A percentile compares a stretch with the other conserved stretches of the same genome.
Evolutionary conservation across 2,113 vertebrate genomes (phyloP).

Genomic region (Albula goreensis): DNA sequence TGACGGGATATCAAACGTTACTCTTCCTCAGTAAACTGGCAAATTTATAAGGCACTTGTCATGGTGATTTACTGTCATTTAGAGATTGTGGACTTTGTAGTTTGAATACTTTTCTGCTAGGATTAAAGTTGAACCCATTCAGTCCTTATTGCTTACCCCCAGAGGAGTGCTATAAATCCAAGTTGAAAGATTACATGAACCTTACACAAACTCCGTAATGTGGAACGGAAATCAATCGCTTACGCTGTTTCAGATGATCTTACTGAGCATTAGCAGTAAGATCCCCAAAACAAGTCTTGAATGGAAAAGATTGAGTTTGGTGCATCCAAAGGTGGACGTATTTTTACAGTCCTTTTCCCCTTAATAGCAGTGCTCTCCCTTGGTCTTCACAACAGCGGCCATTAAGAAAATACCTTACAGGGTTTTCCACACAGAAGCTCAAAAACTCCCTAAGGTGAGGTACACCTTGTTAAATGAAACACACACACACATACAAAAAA

Average conservation of each 20-base stretch:
- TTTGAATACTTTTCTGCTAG: no score
- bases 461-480: conserved; percentile 34
- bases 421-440: conserved; percentile 18
- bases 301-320: neutral
- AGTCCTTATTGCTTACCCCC: no score
- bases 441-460: conserved; percentile 35
- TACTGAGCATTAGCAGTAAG: neutral
- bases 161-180: no score
- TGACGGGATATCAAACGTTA: neutral
- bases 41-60: neutral
- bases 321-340: neutral
- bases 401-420: neutral
- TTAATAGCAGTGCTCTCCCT: neutral
- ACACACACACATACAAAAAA: conserved; percentile 6
- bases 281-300: neutral
- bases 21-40: neutral
- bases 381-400: neutral
- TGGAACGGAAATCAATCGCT: neutral
- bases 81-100: neutral
- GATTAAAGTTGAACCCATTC: no score
- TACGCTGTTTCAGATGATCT: neutral
- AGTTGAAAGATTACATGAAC: neutral
- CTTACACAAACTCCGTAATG: neutral
- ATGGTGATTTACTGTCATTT: neutral
- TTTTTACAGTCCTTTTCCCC: neutral